These are phyloP conservation scores for Drosophila sturtevanti DNA, from an alignment of 1,140 invertebrate genomes.

Conservation along the genomic window DNA sequence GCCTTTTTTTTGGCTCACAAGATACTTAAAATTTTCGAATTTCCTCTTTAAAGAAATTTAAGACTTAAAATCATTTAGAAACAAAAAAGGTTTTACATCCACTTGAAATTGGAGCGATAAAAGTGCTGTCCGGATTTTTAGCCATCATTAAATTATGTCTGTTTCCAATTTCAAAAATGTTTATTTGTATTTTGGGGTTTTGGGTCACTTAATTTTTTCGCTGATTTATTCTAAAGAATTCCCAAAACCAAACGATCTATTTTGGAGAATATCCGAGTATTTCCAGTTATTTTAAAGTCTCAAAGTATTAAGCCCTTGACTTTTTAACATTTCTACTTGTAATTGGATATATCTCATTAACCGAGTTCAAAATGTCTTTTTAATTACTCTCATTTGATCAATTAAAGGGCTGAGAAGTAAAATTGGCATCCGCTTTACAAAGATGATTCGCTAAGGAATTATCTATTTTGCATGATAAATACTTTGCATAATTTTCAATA, in stretches of 20 bases:
- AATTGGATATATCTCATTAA: no score
- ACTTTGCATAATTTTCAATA: conserved; percentile 71
- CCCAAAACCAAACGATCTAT: not conserved
- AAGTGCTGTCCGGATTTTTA: not conserved
- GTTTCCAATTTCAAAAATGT: not conserved
- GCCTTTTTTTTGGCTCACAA: no score
- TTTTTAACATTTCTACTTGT: not conserved
- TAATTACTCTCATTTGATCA: conserved; percentile 27
- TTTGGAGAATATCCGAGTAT: not conserved
- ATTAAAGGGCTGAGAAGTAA: conserved; percentile 14
- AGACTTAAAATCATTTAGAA: no score
- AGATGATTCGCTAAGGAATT: conserved; percentile 28
- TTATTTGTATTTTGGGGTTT: not conserved
- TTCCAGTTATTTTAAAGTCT: not conserved
- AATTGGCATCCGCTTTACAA: not conserved
- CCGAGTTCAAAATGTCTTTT: conserved; percentile 26
- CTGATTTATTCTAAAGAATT: no score
- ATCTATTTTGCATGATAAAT: conserved; percentile 62
- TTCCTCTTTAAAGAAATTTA: no score
- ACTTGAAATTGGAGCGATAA: not conserved
- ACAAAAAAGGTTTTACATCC: no score
- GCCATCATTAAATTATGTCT: not conserved
- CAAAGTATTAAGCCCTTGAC: not conserved
- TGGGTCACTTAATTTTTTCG: no score
- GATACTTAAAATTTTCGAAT: no score